Evolutionary conservation across 2,113 vertebrate genomes (phyloP), one percentile per base, ranked within the genome.

Genomic region (Columba livia): DNA sequence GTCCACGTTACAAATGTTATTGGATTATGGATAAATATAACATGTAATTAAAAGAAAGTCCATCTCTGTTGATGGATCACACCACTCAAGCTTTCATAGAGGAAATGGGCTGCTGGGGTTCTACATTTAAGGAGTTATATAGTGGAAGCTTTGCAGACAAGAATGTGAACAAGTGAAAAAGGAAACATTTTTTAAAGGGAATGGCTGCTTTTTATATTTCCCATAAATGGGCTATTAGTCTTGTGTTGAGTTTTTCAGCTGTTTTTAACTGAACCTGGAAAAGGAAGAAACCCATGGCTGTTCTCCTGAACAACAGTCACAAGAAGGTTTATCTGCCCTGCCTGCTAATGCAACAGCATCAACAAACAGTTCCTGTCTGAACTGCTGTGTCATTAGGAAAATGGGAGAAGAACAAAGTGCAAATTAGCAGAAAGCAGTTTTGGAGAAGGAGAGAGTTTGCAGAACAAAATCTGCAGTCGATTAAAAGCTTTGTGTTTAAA

Each of bases 301-400:
- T 69, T 69, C 71, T 85, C n/a, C 75, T 67, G 48, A 81, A 38
- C 61, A 71, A 14, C 67, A 84, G 75, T 79, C 62, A 80, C 67
- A 75, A 88, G 90, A 79, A 91, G 38, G 74, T 92, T 91, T 89
- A 64, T 96, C 85, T 81, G 62, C 34, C 71, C 36, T 72, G 71
- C 79, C 62, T 88, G 69, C 92, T 95, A 95, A 93, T 89, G 81
- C 72, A 96, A 79, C 79, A 89, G 79, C 79, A 94, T 94, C 94
- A 80, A 93, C 97, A 94, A 94, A 90, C 19, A 91, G 74, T 84
- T 97, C 89, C 92, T 94, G 80, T 64, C 89, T 64, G n/a, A 94
- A 96, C 89, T 91, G 92, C 96, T 96, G 89, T 70, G 92, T 97
- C 96, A 96, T 94, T 95, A 91, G 91, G 89, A 97, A 96, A 95